Evolutionary conservation across 2,888 invertebrate genomes (phyloP), one percentile per base, ranked within the genome.

Genomic region (Marronus borbonicus): DNA sequence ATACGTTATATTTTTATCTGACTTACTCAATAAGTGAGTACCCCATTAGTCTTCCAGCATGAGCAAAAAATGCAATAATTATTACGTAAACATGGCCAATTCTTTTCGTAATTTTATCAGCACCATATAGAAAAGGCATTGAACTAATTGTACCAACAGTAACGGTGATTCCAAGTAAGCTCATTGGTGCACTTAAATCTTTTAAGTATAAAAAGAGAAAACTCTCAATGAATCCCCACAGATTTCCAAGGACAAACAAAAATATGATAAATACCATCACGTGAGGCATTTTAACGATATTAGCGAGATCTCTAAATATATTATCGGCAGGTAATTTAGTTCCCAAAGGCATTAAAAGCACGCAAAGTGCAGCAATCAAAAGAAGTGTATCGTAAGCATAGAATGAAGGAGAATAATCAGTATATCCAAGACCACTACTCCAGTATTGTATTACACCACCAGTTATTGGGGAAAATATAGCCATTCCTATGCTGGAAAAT

Each of bases 181-280:
- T 95, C 88, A 94, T 96, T 0, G 95, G 95, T 70, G 96, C 95
- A 20, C 95, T 94, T 80, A 96, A 90, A 87, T 96, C 96, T 88
- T 94, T 94, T 81, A 97, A 90, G 87, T 95, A 97, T 85, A 96
- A 91, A 87, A 96, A 97, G 49, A 97, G 89, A 87, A 95, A 97
- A 74, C 95, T 95, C 88, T 97, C 97, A 77, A 97, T 95, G 88
- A 96, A 96, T 44, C 97, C 97, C 94, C 95, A 96, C 86, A 96
- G 93, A 85, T 95, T 95, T 79, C 97, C 97, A 83, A 97, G 90
- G 39, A 94, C 91, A 85, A 96, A 95, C 62, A 97, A 90, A 87
- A 96, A 94, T 84, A 94, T 89, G 85, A 97, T 93, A 85, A 97
- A 96, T 62, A 94, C 90, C 50, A 94, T 92, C 64, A 97, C 93